Conservation (phyloP, 2,888 invertebrate genomes). For the Torymus texanus region DNA sequence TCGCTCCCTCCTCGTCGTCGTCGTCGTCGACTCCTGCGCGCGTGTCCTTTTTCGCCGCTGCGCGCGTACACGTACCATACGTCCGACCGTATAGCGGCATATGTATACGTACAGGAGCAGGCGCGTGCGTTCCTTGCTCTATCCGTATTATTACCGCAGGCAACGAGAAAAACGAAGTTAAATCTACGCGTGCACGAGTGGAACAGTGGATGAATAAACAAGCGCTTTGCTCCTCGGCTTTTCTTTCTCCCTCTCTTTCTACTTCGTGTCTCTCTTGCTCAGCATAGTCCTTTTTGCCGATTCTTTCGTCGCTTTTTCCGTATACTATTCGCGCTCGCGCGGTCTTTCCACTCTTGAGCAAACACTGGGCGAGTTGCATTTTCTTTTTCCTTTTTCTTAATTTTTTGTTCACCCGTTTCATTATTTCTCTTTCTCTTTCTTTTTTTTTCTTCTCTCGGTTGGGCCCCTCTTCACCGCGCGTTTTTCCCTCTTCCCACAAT, state of each 20-base stretch:
- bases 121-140: not conserved
- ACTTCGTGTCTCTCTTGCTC: no score
- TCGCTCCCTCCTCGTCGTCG: conserved; percentile 52
- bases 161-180: conserved; percentile 14
- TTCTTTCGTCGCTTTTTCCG: not conserved
- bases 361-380: not conserved
- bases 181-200: not conserved
- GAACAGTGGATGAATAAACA: conserved; percentile 15
- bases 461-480: not conserved
- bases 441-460: conserved; percentile 54
- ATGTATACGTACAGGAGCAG: not conserved
- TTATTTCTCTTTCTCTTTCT: conserved; percentile 1
- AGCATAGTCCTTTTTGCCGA: not conserved
- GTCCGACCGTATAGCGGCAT: not conserved
- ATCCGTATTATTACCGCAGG: conserved; percentile 11
- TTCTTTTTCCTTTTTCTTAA: not conserved
- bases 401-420: conserved; percentile 6
- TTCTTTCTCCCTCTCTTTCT: no score
- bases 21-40: conserved; percentile 49
- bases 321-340: no score
- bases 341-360: no score
- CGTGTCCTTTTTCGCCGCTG: conserved; percentile 52
- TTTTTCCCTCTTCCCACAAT: conserved; percentile 7
- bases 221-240: not conserved
- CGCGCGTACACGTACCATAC: not conserved